Evolutionary conservation across 2,797 vertebrate species (phyloP).

Genomic region (Melanotaenia maccullochi): DNA sequence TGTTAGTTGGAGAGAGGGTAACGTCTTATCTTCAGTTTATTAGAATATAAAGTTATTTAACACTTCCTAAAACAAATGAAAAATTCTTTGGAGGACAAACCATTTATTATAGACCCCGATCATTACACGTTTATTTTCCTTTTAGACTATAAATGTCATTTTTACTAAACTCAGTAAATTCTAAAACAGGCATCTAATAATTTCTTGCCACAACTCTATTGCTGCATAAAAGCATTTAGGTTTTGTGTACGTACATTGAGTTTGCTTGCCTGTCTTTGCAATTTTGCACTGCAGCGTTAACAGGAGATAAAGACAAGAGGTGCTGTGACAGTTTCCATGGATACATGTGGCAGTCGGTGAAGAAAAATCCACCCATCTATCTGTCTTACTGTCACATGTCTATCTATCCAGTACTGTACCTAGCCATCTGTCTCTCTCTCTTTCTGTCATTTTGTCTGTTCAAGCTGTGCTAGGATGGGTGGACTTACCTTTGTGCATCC

Average conservation of each 20-base stretch:
- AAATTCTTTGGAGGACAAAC: neutral
- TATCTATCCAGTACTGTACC: slow-evolving; percentile 16
- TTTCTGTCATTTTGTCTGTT: slow-evolving; percentile 16
- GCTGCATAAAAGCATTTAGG: neutral
- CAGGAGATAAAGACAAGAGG: slow-evolving; percentile 53
- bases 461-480: slow-evolving; percentile 39
- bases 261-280: slow-evolving; percentile 29
- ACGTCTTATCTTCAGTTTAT: slow-evolving; percentile 21
- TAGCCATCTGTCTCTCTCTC: slow-evolving; percentile 7
- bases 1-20: neutral
- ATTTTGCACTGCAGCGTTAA: slow-evolving; percentile 43
- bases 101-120: slow-evolving; percentile 10
- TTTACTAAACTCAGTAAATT: neutral
- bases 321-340: slow-evolving; percentile 79
- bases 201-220: slow-evolving; percentile 10
- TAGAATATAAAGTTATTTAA: slow-evolving; percentile 27
- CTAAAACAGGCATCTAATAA: neutral
- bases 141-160: neutral
- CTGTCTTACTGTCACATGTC: slow-evolving; percentile 43
- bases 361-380: slow-evolving; percentile 52
- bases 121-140: slow-evolving; percentile 2
- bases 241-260: neutral
- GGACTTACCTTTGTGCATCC: slow-evolving; percentile 87
- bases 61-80: slow-evolving; percentile 10
- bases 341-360: slow-evolving; percentile 62